phyloP scores from a whole-genome alignment of 2,113 vertebrate genomes.

The Trichomycterus rosablanca region DNA sequence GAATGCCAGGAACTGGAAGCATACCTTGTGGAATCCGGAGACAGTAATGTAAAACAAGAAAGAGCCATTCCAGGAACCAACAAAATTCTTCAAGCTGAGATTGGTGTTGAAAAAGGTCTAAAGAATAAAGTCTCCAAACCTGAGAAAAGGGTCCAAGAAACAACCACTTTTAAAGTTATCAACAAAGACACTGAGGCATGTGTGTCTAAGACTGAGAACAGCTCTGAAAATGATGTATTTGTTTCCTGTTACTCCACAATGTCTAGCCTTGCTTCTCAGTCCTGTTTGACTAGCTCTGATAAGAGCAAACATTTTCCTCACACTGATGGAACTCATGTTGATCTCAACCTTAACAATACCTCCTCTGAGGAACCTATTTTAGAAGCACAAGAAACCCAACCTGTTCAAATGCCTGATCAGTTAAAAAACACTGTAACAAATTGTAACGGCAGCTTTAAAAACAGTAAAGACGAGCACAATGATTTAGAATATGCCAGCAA shows the following conservation, averaged over 20 bases:
- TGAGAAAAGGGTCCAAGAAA: constrained; percentile 16
- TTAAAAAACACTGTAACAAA: constrained; percentile 36
- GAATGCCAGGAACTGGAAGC: constrained; percentile 71
- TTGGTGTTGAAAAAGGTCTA: not conserved
- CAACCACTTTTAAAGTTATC: constrained; percentile 27
- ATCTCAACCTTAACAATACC: constrained; percentile 62
- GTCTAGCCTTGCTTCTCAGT: constrained; percentile 55
- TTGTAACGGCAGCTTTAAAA: constrained; percentile 16
- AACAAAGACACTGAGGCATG: constrained; percentile 34
- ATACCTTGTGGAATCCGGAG: constrained; percentile 57
- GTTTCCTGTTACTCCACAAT: constrained; percentile 62
- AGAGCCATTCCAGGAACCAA: constrained; percentile 11
- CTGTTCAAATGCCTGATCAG: constrained; percentile 14
- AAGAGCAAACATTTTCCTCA: constrained; percentile 32
- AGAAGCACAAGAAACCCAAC: constrained; percentile 45
- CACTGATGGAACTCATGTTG: constrained; percentile 36
- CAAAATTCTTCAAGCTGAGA: not conserved
- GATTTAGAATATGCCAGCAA: constrained; percentile 16
- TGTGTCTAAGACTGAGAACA: constrained; percentile 49
- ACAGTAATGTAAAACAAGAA: constrained; percentile 53
- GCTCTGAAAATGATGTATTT: constrained; percentile 66
- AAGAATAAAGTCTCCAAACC: constrained; percentile 29
- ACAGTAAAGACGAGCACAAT: constrained; percentile 13
- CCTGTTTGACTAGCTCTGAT: constrained; percentile 47
- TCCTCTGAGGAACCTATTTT: constrained; percentile 36